Percentiles rank a stretch among this genome's conserved stretches.
phyloP scores from a whole-genome alignment of 1,140 invertebrate species.

The Radopholus similis region DNA sequence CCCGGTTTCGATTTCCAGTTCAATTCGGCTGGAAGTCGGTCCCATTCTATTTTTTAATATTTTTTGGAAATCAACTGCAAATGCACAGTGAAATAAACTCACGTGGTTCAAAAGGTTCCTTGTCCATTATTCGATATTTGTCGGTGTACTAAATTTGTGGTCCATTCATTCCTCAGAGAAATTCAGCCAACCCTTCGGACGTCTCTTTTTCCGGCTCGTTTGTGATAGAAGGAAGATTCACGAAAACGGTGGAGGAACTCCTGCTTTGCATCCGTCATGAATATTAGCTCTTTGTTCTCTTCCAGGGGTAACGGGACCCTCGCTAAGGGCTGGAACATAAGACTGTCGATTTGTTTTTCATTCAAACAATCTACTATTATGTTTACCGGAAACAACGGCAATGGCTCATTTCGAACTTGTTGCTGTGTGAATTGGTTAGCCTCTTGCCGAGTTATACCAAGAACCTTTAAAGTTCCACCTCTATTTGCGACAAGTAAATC shows the following conservation, averaged over 20 bases:
- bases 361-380: not conserved
- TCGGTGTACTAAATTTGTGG: slow-evolving; percentile 11
- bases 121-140: slow-evolving; percentile 15
- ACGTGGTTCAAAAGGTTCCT: slow-evolving; percentile 15
- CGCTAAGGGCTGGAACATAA: slow-evolving; percentile 12
- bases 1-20: slow-evolving; percentile 10
- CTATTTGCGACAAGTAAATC: not conserved
- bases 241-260: slow-evolving; percentile 28
- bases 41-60: slow-evolving; percentile 2
- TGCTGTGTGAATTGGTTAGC: slow-evolving; percentile 15
- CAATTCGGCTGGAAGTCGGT: slow-evolving; percentile 2
- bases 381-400: slow-evolving; percentile 27
- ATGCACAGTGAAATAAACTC: not conserved
- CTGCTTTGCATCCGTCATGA: slow-evolving; percentile 27
- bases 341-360: not conserved
- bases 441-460: slow-evolving; percentile 18
- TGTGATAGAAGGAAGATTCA: slow-evolving; percentile 22
- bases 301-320: slow-evolving; percentile 16
- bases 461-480: not conserved
- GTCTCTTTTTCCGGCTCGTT: slow-evolving; percentile 20
- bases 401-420: slow-evolving; percentile 20
- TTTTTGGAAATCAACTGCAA: not conserved
- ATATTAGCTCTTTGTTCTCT: slow-evolving; percentile 17
- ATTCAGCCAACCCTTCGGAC: slow-evolving; percentile 7
- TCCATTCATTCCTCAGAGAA: not conserved